phyloP scores from a whole-genome alignment of 2,888 invertebrate genomes.

The Tipula unca region DNA sequence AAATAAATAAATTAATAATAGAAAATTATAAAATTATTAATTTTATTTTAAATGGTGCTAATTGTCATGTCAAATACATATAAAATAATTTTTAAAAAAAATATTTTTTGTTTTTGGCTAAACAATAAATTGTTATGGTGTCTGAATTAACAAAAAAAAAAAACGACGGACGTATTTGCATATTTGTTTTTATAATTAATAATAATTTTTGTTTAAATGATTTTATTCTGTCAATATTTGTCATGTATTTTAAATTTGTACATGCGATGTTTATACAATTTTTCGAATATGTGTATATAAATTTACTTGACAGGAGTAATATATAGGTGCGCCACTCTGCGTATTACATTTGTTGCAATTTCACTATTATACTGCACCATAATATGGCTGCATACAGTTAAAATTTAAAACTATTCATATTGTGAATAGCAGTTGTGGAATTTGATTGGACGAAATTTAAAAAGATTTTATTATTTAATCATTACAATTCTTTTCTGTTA shows the following conservation, averaged over 20 bases:
- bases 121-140: background rate
- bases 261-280: background rate
- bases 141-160: background rate
- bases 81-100: background rate
- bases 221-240: background rate
- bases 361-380: too few relatives aligned
- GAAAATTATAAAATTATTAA: background rate
- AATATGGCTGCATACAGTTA: too few relatives aligned
- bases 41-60: conserved; percentile 8
- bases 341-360: too few relatives aligned
- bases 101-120: background rate
- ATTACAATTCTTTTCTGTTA: too few relatives aligned
- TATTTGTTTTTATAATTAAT: background rate
- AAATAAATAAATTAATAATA: background rate
- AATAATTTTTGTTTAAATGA: background rate
- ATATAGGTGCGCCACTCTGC: too few relatives aligned
- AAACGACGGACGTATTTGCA: background rate
- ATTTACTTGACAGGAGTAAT: too few relatives aligned
- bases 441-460: too few relatives aligned
- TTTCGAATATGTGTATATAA: too few relatives aligned
- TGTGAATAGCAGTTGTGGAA: too few relatives aligned
- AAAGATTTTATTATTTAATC: too few relatives aligned
- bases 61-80: background rate
- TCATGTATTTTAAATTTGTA: background rate
- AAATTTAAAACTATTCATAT: too few relatives aligned